phyloP scores from a whole-genome alignment of 2,888 invertebrate genomes.

The Chrysolina haemoptera region DNA sequence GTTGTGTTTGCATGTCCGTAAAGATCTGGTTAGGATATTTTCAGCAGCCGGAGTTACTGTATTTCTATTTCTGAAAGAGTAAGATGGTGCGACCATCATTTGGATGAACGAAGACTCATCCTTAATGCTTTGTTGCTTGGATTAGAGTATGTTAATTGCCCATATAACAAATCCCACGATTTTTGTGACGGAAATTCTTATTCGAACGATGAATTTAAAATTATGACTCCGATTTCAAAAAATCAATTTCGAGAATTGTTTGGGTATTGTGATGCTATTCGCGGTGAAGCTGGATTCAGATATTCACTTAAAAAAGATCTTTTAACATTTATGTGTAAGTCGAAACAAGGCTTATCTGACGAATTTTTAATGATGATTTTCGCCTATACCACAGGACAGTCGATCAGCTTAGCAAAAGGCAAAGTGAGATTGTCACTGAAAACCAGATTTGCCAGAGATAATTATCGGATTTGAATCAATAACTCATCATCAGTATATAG shows the following conservation, averaged over 20 bases:
- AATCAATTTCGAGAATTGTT: neutral
- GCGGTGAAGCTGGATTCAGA: neutral
- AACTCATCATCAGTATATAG: conserved; percentile 6
- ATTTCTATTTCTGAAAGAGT: neutral
- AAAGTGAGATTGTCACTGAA: neutral
- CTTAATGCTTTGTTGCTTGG: conserved; percentile 2
- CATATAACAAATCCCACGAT: conserved; percentile 6
- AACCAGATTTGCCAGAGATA: neutral
- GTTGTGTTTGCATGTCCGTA: neutral
- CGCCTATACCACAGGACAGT: no score
- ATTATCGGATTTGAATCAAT: conserved; percentile 2
- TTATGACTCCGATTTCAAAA: neutral
- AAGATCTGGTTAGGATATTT: conserved; percentile 1
- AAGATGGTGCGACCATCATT: conserved; percentile 3
- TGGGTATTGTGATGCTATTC: neutral
- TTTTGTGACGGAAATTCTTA: conserved; percentile 3
- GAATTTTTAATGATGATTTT: no score
- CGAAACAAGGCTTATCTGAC: neutral
- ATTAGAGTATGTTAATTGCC: conserved; percentile 6
- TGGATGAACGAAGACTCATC: conserved; percentile 4
- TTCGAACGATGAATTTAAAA: conserved; percentile 1
- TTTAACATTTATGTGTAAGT: neutral
- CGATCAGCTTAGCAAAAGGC: neutral
- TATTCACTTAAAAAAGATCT: neutral
- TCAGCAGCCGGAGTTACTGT: conserved; percentile 9